phyloP scores from a whole-genome alignment of 2,797 vertebrate genomes.

The Acipenser transmontanus region DNA sequence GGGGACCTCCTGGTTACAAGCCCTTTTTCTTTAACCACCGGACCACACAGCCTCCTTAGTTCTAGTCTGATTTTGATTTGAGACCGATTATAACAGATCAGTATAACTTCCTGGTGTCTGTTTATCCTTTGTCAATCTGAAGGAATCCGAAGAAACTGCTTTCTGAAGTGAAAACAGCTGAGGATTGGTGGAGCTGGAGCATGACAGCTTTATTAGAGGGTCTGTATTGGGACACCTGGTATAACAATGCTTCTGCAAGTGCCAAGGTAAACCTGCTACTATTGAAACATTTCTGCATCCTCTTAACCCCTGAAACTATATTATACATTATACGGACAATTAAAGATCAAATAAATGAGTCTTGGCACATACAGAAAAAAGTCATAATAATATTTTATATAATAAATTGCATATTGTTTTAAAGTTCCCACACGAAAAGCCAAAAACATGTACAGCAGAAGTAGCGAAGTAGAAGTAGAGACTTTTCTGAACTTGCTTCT shows the following conservation, averaged over 20 bases:
- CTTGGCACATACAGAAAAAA: no score
- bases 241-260: conserved; percentile 10
- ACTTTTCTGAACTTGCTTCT: no score
- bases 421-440: no score
- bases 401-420: no score
- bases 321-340: no score
- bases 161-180: conserved; percentile 34
- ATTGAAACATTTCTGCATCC: not conserved
- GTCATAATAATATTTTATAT: no score
- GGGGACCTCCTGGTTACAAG: no score
- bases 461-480: no score
- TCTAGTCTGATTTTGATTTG: not conserved
- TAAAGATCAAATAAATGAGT: no score
- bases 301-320: no score
- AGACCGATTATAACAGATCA: not conserved
- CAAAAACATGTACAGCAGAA: no score
- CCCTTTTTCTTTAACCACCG: not conserved
- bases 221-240: conserved; percentile 32
- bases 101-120: not conserved
- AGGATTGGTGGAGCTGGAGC: conserved; percentile 67
- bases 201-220: conserved; percentile 45
- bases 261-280: conserved; percentile 36
- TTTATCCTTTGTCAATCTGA: not conserved
- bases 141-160: conserved; percentile 41
- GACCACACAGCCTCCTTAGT: not conserved